Evolutionary conservation across 2,113 vertebrate species (phyloP), one percentile per base, ranked within the genome.

Genomic region (Lanius collurio): DNA sequence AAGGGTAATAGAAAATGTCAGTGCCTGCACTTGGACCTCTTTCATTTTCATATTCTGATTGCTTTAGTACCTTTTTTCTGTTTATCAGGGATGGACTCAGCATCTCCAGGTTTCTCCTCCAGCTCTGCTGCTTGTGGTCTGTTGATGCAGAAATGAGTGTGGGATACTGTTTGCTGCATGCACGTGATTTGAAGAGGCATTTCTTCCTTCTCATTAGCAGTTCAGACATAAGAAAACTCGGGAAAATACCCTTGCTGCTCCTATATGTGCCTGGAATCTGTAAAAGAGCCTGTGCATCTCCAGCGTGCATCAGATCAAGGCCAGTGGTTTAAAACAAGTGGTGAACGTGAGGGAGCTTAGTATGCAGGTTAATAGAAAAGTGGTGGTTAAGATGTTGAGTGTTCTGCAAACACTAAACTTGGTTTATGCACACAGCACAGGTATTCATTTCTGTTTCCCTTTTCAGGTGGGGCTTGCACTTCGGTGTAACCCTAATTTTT

Each of bases 61-160:
- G 65, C 76, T 92, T 70, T 70, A 92, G 83, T 92, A 9, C 47
- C 37, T 85, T 77, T 91, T 91, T 50, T 65, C n/a, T 92, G 35
- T 90, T 89, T 82, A 70, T 86, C 50, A 94, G 85, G 65, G n/a
- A 23, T 84, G 88, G 69, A 89, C 53, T 92, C 63, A 8, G 46
- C 90, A 67, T 81, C 90, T 94, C 60, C 71, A 60, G 39, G 79
- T 90, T 64, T 89, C 47, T 94, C 44, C 65, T 93, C 50, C 86
- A 62, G 85, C 87, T 86, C 47, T 75, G 13, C 76, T 83, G 84
- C 85, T 73, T 39, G 3, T 81, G 50, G 46, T 83, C 30, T 75
- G 9, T 89, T 4, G 55, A 44, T 65, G 62, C 41, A 88, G 62
- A 83, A 83, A 94, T 64, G 12, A 82, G 75, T 74, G 7, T 10